These are phyloP conservation scores for Drosophila picticornis DNA, from an alignment of 2,888 invertebrate genomes.

Conservation along the genomic window DNA sequence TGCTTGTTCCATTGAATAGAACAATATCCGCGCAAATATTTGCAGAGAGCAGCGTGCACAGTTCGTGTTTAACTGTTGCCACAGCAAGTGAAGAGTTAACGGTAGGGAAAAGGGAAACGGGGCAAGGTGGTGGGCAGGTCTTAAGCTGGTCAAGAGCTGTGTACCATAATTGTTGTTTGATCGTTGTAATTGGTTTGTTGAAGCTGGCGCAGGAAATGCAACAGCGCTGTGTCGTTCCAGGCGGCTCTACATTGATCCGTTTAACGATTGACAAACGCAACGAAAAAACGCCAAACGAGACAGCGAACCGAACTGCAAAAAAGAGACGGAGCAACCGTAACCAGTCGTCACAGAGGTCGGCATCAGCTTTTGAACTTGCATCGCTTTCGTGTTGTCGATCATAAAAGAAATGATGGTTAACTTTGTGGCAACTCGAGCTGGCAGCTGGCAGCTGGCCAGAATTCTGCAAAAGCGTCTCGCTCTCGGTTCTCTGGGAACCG, in stretches of 20 bases:
- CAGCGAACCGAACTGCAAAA: not conserved
- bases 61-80: constrained; percentile 74
- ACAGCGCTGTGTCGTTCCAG: constrained; percentile 48
- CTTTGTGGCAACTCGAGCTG: constrained; percentile 50
- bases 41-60: constrained; percentile 74
- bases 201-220: constrained; percentile 74
- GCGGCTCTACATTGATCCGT: constrained; percentile 79
- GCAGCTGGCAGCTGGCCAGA: constrained; percentile 15
- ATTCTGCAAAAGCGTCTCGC: constrained; percentile 4
- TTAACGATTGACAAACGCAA: constrained; percentile 77
- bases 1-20: constrained; percentile 70
- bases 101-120: not conserved
- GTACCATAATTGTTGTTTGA: constrained; percentile 80
- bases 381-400: constrained; percentile 68
- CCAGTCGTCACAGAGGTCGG: constrained; percentile 38
- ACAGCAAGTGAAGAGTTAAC: constrained; percentile 5
- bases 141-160: constrained; percentile 60
- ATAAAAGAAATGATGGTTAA: constrained; percentile 70
- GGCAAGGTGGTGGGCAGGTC: not conserved
- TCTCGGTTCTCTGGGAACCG: not conserved
- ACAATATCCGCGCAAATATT: constrained; percentile 82
- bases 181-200: constrained; percentile 79
- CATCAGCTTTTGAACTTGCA: constrained; percentile 57
- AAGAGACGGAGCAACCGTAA: constrained; percentile 6
- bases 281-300: constrained; percentile 16